Conservation (phyloP, 2,113 vertebrate genomes). For the Typhlomys cinereus region DNA sequence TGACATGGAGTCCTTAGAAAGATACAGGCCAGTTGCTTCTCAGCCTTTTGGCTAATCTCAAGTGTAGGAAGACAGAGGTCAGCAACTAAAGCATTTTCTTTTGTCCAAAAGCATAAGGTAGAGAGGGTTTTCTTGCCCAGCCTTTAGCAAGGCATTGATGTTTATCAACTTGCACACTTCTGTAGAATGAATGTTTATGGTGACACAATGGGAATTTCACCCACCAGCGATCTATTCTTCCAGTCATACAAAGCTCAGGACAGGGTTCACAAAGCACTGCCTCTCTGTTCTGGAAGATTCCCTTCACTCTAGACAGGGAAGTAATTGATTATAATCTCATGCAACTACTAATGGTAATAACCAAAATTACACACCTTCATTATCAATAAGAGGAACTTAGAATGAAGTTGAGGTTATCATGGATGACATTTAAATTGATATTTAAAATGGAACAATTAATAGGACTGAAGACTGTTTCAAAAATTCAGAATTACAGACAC, state of each 20-base stretch:
- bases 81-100: conserved; percentile 14
- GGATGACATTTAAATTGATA: conserved; percentile 17
- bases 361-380: conserved; percentile 15
- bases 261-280: background rate
- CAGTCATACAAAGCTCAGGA: background rate
- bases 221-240: conserved; percentile 30
- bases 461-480: conserved; percentile 4
- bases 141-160: background rate
- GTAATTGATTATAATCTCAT: background rate
- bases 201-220: conserved; percentile 53
- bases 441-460: conserved; percentile 31
- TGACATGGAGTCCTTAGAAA: background rate
- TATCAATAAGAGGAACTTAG: background rate
- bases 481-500: background rate
- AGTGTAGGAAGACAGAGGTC: background rate
- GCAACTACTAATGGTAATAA: background rate
- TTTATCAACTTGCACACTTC: conserved; percentile 34
- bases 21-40: too few relatives aligned
- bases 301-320: conserved; percentile 1
- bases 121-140: conserved; percentile 14
- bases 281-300: background rate
- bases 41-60: too few relatives aligned
- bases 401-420: conserved; percentile 28
- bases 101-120: background rate
- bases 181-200: conserved; percentile 63